Evolutionary conservation across 2,113 vertebrate species (phyloP).

Genomic region (Craseonycteris thonglongyai): DNA sequence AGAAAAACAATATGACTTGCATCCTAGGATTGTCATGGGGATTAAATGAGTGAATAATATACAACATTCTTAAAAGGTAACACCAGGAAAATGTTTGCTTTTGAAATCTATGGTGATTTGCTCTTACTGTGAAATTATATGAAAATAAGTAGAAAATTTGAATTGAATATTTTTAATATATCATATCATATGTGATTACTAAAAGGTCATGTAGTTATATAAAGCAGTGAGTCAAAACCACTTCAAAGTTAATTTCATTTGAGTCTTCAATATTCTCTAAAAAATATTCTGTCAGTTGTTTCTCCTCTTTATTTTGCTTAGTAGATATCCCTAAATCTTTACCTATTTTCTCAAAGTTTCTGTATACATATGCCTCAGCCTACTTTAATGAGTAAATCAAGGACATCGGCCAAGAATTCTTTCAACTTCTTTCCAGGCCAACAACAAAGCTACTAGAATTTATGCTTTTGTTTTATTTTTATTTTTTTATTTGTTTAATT

Average conservation of each 20-base stretch:
- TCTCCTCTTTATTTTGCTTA: constrained; percentile 17
- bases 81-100: not conserved
- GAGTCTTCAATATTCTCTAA: not conserved
- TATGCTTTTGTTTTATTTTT: no score
- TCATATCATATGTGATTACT: not conserved
- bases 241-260: constrained; percentile 21
- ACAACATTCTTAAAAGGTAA: not conserved
- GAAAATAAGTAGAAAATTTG: not conserved
- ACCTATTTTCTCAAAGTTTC: not conserved
- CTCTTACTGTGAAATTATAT: not conserved
- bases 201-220: not conserved
- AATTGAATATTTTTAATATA: not conserved
- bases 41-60: not conserved
- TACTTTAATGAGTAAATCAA: not conserved
- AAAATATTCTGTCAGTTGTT: not conserved
- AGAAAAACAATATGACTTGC: not conserved
- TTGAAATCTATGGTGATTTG: not conserved
- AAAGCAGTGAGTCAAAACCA: constrained; percentile 31
- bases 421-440: not conserved
- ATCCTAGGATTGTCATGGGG: not conserved
- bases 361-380: not conserved
- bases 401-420: not conserved
- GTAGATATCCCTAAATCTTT: not conserved
- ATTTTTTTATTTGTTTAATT: no score
- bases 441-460: not conserved